A percentile compares a stretch with the other conserved stretches of the same genome.
Conservation (phyloP, 2,113 vertebrate genomes). For the Lathamus discolor region DNA sequence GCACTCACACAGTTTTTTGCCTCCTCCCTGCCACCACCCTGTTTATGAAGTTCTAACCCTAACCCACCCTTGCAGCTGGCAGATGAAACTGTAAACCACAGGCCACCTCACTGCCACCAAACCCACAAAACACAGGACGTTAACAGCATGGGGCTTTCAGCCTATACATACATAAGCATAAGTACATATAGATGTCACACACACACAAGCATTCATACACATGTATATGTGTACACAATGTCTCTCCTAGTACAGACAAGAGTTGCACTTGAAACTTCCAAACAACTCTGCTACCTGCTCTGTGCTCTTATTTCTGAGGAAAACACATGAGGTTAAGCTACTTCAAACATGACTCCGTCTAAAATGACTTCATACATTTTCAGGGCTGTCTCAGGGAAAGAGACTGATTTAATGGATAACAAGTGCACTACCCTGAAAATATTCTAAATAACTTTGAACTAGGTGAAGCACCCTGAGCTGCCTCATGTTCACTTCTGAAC, state of each 20-base stretch:
- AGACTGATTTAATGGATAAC: background rate
- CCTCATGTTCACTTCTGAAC: background rate
- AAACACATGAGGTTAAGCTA: rapidly evolving
- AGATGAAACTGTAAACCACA: background rate
- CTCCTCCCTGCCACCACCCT: background rate
- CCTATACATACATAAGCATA: rapidly evolving
- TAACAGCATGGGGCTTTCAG: background rate
- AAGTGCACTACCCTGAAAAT: background rate
- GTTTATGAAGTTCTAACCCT: background rate
- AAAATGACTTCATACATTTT: too few species aligned
- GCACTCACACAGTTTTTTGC: rapidly evolving
- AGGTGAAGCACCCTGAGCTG: background rate
- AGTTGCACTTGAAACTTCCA: rapidly evolving
- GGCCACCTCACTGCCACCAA: rapidly evolving
- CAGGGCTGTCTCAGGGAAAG: background rate
- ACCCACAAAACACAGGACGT: background rate
- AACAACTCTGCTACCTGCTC: background rate
- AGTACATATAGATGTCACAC: background rate
- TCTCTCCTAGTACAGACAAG: background rate
- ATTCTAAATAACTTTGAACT: background rate
- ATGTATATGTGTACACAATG: rapidly evolving
- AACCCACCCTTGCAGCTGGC: background rate
- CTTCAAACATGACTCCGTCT: background rate
- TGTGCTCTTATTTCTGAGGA: background rate
- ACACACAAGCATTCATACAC: too few species aligned